A percentile compares a stretch with the other conserved stretches of the same genome.
These are phyloP conservation scores for Poecilus cupreus DNA, from an alignment of 2,888 invertebrate genomes.

Conservation along the genomic window DNA sequence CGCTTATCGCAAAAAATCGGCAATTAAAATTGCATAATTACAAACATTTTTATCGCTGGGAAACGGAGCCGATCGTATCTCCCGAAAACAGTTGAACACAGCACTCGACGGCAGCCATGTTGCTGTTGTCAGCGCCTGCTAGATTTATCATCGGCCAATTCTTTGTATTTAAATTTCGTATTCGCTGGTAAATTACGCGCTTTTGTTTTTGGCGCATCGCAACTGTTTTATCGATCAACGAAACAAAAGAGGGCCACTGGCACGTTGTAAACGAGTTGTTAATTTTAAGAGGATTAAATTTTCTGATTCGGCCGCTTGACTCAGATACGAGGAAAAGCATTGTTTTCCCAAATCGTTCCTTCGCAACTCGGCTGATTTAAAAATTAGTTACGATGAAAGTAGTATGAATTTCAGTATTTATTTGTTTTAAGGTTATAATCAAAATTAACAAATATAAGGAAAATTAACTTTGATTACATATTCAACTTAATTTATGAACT, in stretches of 20 bases:
- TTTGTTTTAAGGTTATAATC: no score
- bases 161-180: constrained; percentile 48
- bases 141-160: constrained; percentile 34
- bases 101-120: not conserved
- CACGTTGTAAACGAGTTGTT: constrained; percentile 52
- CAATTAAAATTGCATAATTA: no score
- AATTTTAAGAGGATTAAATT: constrained; percentile 52
- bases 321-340: not conserved
- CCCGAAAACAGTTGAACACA: not conserved
- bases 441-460: no score
- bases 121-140: constrained; percentile 1
- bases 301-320: not conserved
- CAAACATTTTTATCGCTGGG: no score
- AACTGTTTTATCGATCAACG: constrained; percentile 52
- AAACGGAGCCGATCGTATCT: no score
- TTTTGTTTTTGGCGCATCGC: constrained; percentile 46
- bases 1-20: no score
- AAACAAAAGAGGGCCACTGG: constrained; percentile 45
- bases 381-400: no score
- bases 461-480: no score
- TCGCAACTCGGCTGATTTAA: not conserved
- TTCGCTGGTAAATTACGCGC: constrained; percentile 46
- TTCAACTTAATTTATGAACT: no score
- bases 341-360: not conserved
- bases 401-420: no score